phyloP scores from a whole-genome alignment of 1,140 invertebrate genomes.

The Trissolcus basalis region DNA sequence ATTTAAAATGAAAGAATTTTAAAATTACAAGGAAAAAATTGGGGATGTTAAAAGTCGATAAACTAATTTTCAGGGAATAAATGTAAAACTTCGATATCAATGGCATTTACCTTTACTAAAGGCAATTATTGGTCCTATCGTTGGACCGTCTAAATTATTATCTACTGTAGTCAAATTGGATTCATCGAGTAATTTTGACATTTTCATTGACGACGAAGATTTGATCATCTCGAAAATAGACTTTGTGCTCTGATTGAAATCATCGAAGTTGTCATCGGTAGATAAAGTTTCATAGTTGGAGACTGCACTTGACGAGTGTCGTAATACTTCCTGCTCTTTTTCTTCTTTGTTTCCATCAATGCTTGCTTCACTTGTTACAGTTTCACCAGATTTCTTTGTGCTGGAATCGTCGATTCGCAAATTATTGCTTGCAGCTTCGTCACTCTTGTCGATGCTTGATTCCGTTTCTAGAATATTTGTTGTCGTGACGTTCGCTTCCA shows the following conservation, averaged over 20 bases:
- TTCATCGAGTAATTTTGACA: constrained; percentile 43
- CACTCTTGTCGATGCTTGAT: constrained; percentile 22
- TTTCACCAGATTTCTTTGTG: constrained; percentile 35
- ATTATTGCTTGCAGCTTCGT: constrained; percentile 30
- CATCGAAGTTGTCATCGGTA: constrained; percentile 25
- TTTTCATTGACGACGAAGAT: constrained; percentile 50
- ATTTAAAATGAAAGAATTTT: too few relatives aligned
- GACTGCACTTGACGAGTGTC: constrained; percentile 29
- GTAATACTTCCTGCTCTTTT: constrained; percentile 51
- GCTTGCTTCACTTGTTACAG: constrained; percentile 22
- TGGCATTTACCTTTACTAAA: constrained; percentile 63
- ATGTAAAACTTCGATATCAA: not conserved
- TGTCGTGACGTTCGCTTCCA: constrained; percentile 11
- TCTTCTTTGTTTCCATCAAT: constrained; percentile 46
- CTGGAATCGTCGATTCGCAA: constrained; percentile 33
- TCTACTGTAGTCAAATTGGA: constrained; percentile 50
- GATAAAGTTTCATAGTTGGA: constrained; percentile 33
- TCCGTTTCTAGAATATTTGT: constrained; percentile 28
- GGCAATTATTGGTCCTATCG: constrained; percentile 60
- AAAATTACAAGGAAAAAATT: too few relatives aligned
- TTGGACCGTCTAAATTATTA: constrained; percentile 55
- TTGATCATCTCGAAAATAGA: constrained; percentile 24
- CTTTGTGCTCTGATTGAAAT: constrained; percentile 37
- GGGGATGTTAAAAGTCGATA: too few relatives aligned
- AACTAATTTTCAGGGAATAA: not conserved